Evolutionary conservation across 2,113 vertebrate species (phyloP).

Genomic region (Calidris pygmaea): DNA sequence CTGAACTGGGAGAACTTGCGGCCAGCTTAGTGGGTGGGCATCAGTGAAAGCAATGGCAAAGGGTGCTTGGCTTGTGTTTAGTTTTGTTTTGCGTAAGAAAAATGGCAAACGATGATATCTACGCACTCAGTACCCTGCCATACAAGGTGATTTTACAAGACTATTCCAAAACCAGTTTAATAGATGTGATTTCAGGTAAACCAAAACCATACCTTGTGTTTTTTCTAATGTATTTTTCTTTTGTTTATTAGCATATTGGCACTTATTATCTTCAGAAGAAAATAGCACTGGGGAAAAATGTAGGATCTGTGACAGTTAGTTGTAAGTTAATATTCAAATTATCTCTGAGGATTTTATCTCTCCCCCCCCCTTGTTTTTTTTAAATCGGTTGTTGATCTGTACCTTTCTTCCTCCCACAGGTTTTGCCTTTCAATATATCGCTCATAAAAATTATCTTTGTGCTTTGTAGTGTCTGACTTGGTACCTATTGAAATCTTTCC

Average conservation of each 20-base stretch:
- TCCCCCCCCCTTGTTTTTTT: background rate
- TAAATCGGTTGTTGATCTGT: background rate
- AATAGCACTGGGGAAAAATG: background rate
- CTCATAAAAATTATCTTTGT: background rate
- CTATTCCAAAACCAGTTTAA: background rate
- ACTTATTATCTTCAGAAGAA: background rate
- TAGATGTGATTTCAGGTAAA: background rate
- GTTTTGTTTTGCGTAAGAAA: constrained; percentile 7
- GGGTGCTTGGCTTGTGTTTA: background rate
- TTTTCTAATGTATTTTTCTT: background rate
- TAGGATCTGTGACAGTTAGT: background rate
- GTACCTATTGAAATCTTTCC: background rate
- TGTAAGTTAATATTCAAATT: background rate
- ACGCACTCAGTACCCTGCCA: background rate
- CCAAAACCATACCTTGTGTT: background rate
- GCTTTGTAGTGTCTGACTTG: background rate
- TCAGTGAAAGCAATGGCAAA: background rate
- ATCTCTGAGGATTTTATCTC: background rate
- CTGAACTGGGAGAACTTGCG: background rate
- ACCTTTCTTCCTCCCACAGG: background rate
- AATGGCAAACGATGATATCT: background rate
- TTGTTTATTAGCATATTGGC: background rate
- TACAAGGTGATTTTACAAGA: background rate
- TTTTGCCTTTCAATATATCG: background rate
- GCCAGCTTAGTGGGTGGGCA: constrained; percentile 36